Base-by-base conservation (phyloP, 2,888 invertebrate genomes). In the Drosophila phalerata region DNA sequence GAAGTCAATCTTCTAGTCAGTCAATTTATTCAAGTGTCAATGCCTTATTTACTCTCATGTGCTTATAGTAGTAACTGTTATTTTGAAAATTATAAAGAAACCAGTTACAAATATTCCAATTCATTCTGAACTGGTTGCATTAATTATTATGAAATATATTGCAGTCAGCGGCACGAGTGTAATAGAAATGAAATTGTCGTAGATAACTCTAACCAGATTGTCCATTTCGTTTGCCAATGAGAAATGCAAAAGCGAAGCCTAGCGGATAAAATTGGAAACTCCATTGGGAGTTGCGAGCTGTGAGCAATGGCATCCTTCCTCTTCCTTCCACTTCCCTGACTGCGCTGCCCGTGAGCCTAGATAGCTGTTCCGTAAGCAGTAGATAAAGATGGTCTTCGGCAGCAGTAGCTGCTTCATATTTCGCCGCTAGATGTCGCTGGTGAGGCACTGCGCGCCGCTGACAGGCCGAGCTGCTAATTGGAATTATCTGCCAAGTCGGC, bases 341-440 rank as follows among this genome's bases (percentile, higher is more conserved):
- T 49, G 58, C 56, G 42, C 58, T 58, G 37, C 9, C 15, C 6
- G 40, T 57, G 52, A 47, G 66, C 62, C 67, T 63, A 57, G 42
- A 38, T 66, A 70, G 61, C 52, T 68, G 61, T 61, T 48, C 43
- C 70, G 71, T 74, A 47, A 61, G 38, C 25, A 30, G 60, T 64
- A 88, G 86, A 88, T 88, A 73, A 69, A 65, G 37, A 47, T 56
- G 32, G 30, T 58, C 28, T 55, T 4, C 4, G 22, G 22, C 22
- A 37, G 17, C 47, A 47, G 32, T 22, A 57, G 34, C 57, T 55
- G 65, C 69, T 52, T n/a, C 17, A 34, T 37, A 28, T 55, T 34
- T 55, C 34, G 69, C 85, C 91, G 79, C 62, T 55, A 91, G 91
- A 79, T 83, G 91, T 73, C 91, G 81, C 77, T 62, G 42, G 3